phyloP scores from a whole-genome alignment of 2,888 invertebrate species.

The Melipona bicolor region DNA sequence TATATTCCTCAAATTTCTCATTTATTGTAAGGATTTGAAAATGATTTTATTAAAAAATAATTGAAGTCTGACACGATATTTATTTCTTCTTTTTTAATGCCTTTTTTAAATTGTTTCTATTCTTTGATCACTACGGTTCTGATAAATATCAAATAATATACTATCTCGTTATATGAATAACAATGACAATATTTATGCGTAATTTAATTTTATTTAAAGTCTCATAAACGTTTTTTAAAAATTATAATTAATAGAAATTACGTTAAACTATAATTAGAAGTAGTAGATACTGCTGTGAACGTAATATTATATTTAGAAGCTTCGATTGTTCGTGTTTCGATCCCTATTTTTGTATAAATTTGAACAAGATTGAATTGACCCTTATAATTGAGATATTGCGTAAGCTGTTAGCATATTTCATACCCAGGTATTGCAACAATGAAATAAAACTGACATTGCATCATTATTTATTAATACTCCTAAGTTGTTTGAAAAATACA shows the following conservation, averaged over 20 bases:
- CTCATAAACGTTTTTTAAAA: background rate
- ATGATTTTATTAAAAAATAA: background rate
- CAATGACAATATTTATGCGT: slow-evolving; percentile 8
- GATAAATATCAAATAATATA: slow-evolving; percentile 20
- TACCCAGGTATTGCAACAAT: background rate
- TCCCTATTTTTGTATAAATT: background rate
- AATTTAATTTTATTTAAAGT: background rate
- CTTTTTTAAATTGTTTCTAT: background rate
- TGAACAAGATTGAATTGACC: background rate
- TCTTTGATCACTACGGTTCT: slow-evolving; percentile 33
- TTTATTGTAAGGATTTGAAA: background rate
- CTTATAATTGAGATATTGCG: background rate
- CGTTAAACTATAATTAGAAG: background rate
- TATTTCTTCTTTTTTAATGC: background rate
- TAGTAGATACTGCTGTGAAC: background rate
- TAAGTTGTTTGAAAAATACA: background rate
- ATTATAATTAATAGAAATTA: background rate
- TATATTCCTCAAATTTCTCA: background rate
- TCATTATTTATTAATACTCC: slow-evolving; percentile 7
- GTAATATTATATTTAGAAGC: background rate
- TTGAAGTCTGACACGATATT: background rate
- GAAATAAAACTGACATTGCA: slow-evolving; percentile 1
- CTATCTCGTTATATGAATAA: slow-evolving; percentile 17
- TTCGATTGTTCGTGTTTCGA: background rate
- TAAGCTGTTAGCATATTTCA: background rate